A percentile compares a stretch with the other conserved stretches of the same genome.
Evolutionary conservation across 2,113 vertebrate genomes (phyloP).

Genomic region (Vombatus ursinus): DNA sequence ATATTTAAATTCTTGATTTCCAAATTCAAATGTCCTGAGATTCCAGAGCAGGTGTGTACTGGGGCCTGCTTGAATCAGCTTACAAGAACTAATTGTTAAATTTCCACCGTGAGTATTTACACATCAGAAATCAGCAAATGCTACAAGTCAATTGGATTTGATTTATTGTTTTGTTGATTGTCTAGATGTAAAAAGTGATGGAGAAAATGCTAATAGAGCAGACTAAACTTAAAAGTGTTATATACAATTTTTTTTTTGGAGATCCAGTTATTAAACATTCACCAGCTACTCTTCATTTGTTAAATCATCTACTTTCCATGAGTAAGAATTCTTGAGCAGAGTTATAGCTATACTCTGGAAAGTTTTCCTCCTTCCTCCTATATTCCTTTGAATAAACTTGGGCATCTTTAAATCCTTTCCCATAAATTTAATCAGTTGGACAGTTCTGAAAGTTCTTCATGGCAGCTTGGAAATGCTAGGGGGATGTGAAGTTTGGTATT

Average conservation of each 20-base stretch:
- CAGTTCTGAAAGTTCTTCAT: neutral
- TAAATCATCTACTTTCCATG: neutral
- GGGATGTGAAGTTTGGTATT: neutral
- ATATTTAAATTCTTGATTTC: neutral
- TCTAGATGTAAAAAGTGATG: neutral
- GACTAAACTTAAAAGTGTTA: neutral
- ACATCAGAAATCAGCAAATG: neutral
- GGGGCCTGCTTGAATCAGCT: neutral
- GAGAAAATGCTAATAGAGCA: neutral
- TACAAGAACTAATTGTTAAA: neutral
- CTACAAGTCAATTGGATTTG: neutral
- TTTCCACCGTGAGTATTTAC: neutral
- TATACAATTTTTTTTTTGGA: neutral
- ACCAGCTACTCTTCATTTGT: neutral
- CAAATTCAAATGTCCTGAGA: neutral
- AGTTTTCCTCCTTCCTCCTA: neutral
- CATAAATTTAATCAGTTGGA: neutral
- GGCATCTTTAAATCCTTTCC: neutral
- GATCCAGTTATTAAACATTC: neutral
- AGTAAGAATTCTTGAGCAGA: neutral
- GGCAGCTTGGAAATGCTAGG: neutral
- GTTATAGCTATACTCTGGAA: neutral
- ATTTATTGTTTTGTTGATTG: neutral
- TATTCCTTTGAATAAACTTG: neutral
- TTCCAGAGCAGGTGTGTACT: neutral